A percentile compares a stretch with the other conserved stretches of the same genome.
phyloP scores from a whole-genome alignment of 2,797 vertebrate genomes.

The Pseudomugil gertrudae region DNA sequence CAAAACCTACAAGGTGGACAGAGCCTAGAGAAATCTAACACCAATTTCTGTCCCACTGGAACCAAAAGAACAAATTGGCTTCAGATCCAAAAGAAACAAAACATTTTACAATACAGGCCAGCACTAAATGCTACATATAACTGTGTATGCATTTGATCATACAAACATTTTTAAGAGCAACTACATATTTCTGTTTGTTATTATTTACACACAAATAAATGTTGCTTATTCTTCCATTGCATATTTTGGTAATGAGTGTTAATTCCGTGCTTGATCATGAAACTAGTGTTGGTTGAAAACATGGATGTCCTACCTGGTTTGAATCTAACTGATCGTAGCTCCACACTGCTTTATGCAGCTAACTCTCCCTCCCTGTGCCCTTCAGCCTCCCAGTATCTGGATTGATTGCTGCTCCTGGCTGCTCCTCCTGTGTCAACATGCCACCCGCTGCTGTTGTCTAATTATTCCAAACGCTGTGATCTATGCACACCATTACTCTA shows the following conservation, averaged over 20 bases:
- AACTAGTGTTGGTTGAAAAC: slow-evolving; percentile 7
- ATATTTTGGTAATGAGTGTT: slow-evolving; percentile 27
- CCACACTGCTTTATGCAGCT: slow-evolving; percentile 5
- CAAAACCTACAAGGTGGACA: slow-evolving; percentile 14
- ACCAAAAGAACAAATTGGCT: slow-evolving; percentile 8
- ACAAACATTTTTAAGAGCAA: not conserved
- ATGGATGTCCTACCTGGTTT: slow-evolving; percentile 15
- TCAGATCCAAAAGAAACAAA: slow-evolving; percentile 7
- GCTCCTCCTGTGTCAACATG: slow-evolving; percentile 52
- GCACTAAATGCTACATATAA: slow-evolving; percentile 5
- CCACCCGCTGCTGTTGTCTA: slow-evolving; percentile 49
- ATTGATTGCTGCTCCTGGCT: slow-evolving; percentile 55
- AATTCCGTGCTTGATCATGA: slow-evolving; percentile 7
- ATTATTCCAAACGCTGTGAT: slow-evolving; percentile 65
- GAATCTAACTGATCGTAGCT: slow-evolving; percentile 9
- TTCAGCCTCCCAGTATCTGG: slow-evolving; percentile 38
- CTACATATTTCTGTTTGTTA: slow-evolving; percentile 2
- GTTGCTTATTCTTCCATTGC: slow-evolving; percentile 7
- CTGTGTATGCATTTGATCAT: not conserved
- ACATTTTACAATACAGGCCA: not conserved
- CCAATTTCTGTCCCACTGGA: slow-evolving; percentile 12
- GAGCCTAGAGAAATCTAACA: slow-evolving; percentile 1
- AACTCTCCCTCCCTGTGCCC: slow-evolving; percentile 22
- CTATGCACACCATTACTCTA: slow-evolving; percentile 51
- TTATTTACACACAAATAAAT: slow-evolving; percentile 16